phyloP scores from a whole-genome alignment of 2,888 invertebrate species.

The Nomada hirtipes region DNA sequence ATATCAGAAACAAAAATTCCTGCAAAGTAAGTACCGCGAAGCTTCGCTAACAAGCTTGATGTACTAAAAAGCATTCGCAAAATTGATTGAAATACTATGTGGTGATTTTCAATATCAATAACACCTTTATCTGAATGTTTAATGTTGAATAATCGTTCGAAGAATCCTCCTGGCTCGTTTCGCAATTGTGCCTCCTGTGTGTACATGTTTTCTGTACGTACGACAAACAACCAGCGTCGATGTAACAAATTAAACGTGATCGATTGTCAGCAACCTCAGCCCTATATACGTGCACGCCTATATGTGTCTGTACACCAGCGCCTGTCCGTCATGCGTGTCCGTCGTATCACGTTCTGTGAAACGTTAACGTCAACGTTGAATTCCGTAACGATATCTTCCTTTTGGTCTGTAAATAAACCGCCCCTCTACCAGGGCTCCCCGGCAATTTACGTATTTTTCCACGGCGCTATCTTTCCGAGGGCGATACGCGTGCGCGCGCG shows the following conservation, averaged over 20 bases:
- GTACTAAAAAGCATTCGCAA: neutral
- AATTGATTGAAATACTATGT: neutral
- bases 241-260: conserved; percentile 21
- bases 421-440: neutral
- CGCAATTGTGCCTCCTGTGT: conserved; percentile 11
- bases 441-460: conserved; percentile 7
- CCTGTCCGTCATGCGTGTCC: neutral
- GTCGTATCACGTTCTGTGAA: neutral
- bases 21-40: neutral
- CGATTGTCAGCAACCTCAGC: conserved; percentile 25
- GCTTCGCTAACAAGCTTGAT: neutral
- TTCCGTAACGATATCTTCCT: conserved; percentile 29
- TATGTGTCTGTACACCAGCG: neutral
- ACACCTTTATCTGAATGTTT: neutral
- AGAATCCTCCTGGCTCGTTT: conserved; percentile 1
- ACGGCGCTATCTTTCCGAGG: conserved; percentile 4
- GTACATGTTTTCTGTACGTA: conserved; percentile 30
- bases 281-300: neutral
- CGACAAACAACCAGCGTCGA: conserved; percentile 11
- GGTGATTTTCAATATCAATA: neutral
- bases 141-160: neutral
- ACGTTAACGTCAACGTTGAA: conserved; percentile 18
- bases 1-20: too few relatives aligned
- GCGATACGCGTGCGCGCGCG: neutral
- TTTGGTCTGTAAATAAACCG: conserved; percentile 35